These are phyloP conservation scores for Tretioscincus oriximinensis DNA, from an alignment of 2,113 vertebrate species.

Conservation along the genomic window DNA sequence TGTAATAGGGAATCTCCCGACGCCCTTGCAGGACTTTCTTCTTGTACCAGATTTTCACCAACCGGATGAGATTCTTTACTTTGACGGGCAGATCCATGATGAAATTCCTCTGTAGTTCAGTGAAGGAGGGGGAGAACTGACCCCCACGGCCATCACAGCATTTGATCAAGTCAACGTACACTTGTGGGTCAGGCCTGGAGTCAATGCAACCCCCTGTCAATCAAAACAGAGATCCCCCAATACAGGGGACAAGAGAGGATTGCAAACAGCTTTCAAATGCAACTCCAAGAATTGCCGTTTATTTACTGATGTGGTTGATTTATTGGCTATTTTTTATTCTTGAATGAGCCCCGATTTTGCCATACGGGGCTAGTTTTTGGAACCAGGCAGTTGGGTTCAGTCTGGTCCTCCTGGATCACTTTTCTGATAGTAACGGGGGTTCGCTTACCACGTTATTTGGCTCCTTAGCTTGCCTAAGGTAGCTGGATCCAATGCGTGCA, in stretches of 20 bases:
- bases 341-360: neutral
- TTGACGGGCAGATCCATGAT: conserved; percentile 35
- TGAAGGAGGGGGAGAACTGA: conserved; percentile 58
- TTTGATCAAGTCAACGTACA: conserved; percentile 39
- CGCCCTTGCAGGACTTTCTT: too few relatives aligned
- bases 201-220: conserved; percentile 13
- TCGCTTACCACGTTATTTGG: too few relatives aligned
- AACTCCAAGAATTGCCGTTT: too few relatives aligned
- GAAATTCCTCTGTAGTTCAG: conserved; percentile 54
- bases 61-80: conserved; percentile 53
- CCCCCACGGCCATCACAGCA: neutral
- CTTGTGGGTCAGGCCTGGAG: neutral
- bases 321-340: neutral
- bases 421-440: too few relatives aligned
- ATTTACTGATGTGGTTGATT: too few relatives aligned
- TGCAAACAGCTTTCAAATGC: neutral
- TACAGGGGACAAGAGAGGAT: neutral
- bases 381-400: too few relatives aligned
- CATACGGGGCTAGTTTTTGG: too few relatives aligned
- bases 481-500: too few relatives aligned
- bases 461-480: too few relatives aligned
- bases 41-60: conserved; percentile 60
- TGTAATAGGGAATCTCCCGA: too few relatives aligned
- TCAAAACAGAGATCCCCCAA: neutral
- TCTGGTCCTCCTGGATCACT: too few relatives aligned